Percentiles rank a stretch among this genome's conserved stretches.
phyloP scores from a whole-genome alignment of 1,140 invertebrate genomes.

The Mizuhopecten yessoensis region DNA sequence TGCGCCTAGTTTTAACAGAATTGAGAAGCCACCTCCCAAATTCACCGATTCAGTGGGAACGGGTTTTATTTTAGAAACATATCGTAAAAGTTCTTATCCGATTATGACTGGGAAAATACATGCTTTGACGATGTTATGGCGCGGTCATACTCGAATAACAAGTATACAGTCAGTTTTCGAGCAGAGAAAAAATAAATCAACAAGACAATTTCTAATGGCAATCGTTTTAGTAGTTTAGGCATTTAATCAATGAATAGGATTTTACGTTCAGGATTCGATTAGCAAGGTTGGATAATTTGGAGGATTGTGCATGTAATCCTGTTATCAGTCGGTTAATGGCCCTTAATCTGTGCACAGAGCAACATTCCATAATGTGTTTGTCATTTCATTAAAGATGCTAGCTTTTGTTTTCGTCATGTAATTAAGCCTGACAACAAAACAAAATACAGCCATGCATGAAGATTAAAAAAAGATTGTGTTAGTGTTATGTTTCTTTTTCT shows the following conservation, averaged over 20 bases:
- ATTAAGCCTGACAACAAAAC: not conserved
- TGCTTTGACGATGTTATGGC: not conserved
- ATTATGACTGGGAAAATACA: not conserved
- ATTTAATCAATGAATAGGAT: not conserved
- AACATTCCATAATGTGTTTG: not conserved
- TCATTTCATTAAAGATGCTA: conserved; percentile 13
- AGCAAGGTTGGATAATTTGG: conserved; percentile 28
- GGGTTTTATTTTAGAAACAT: not conserved
- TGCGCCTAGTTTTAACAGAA: too few species aligned
- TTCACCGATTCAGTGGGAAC: too few species aligned
- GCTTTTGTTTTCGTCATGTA: not conserved
- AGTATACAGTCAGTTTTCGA: not conserved
- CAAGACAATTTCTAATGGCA: not conserved
- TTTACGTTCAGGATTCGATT: not conserved
- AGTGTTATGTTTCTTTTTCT: too few species aligned
- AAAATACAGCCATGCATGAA: not conserved
- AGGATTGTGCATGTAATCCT: not conserved
- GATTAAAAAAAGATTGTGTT: not conserved
- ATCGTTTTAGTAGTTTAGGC: not conserved
- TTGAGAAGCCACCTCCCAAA: too few species aligned
- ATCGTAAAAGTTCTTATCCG: not conserved
- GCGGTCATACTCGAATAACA: not conserved
- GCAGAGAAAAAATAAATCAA: too few species aligned
- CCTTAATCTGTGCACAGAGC: not conserved
- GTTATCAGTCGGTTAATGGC: not conserved